phyloP scores from a whole-genome alignment of 2,113 vertebrate species.

The Psophia crepitans region DNA sequence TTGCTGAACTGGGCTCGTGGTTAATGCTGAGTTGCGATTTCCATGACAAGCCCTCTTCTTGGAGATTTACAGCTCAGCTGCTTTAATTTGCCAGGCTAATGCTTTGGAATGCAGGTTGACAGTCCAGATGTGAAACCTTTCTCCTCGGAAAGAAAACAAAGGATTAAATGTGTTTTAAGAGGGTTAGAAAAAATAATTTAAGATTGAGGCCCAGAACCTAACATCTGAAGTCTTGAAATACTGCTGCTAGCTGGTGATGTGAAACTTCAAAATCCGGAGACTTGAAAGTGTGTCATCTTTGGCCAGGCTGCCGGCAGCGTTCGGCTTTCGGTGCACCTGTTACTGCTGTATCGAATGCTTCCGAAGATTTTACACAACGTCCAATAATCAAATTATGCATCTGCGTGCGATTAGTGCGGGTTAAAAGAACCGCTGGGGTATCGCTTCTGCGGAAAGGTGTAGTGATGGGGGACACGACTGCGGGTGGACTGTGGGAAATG shows the following conservation, averaged over 20 bases:
- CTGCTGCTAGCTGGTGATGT: background rate
- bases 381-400: background rate
- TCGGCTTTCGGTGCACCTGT: background rate
- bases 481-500: background rate
- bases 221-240: constrained; percentile 9
- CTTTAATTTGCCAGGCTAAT: constrained; percentile 62
- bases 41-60: constrained; percentile 62
- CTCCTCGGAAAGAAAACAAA: constrained; percentile 48
- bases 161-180: constrained; percentile 59
- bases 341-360: background rate
- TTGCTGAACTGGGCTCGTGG: background rate
- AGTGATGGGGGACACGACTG: background rate
- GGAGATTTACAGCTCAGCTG: constrained; percentile 77
- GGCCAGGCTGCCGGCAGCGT: background rate
- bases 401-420: background rate
- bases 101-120: constrained; percentile 69
- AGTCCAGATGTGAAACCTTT: constrained; percentile 70
- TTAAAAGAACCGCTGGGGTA: background rate
- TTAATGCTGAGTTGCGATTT: constrained; percentile 32
- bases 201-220: constrained; percentile 2
- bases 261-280: background rate
- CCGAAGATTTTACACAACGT: background rate
- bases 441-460: background rate
- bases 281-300: background rate
- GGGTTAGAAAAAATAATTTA: constrained; percentile 38